A percentile compares a stretch with the other conserved stretches of the same genome.
phyloP scores from a whole-genome alignment of 2,113 vertebrate genomes.

The Ictalurus punctatus region DNA sequence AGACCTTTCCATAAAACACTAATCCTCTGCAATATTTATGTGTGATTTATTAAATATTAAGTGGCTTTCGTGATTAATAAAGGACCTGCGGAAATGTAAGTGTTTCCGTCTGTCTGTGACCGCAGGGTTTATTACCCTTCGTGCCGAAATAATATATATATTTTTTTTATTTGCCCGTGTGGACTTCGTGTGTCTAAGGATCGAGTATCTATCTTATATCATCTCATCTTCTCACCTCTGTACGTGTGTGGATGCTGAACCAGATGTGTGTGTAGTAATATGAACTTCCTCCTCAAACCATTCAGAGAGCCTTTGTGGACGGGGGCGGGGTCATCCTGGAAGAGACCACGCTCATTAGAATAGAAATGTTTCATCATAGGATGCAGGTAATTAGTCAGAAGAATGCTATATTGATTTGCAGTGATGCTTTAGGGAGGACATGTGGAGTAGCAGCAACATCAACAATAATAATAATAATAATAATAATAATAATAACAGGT shows the following conservation, averaged over 20 bases:
- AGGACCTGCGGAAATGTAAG: constrained; percentile 20
- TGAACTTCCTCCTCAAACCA: neutral
- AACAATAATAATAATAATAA: neutral
- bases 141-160: neutral
- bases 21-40: constrained; percentile 45
- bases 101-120: neutral
- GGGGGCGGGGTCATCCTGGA: neutral
- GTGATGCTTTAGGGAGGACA: too few relatives aligned
- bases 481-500: neutral
- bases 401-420: neutral
- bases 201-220: neutral
- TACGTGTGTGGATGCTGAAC: neutral
- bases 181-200: neutral
- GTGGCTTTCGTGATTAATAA: constrained; percentile 41
- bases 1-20: constrained; percentile 36
- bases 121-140: neutral
- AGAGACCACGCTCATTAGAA: neutral
- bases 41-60: constrained; percentile 50
- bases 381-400: neutral
- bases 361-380: neutral
- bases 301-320: neutral
- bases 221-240: neutral
- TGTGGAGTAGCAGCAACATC: neutral
- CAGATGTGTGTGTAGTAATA: neutral
- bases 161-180: neutral